Base-by-base conservation (phyloP, 2,888 invertebrate species). In the Drosophila anomalata region DNA sequence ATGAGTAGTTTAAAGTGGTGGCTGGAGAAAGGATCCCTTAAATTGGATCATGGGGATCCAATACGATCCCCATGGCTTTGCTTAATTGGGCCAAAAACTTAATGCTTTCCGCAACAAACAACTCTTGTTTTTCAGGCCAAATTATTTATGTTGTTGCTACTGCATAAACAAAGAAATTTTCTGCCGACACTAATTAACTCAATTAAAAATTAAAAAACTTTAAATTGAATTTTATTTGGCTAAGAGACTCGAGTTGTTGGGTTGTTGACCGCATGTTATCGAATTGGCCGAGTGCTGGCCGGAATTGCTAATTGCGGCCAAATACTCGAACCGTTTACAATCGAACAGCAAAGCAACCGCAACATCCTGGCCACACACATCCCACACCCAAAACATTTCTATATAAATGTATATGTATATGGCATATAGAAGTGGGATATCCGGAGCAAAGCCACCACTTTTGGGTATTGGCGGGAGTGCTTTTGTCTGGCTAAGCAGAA, bases 161-260 rank as follows among this genome's bases (percentile, higher is more conserved):
- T 77, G 79, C 85, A 82, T 85, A 82, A 85, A 85, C 77, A 81
- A 82, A 77, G 76, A 73, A 77, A 79, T 82, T 41, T 41, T 74
- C 68, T n/a, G 61, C 58, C 66, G 60, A 57, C 60, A 26, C 70
- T 81, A 85, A 82, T 82, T 82, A 85, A 82, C 72, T 77, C 81
- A 81, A 85, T 82, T 85, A 85, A 85, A 84, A 70, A 79, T 85
- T 81, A 76, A 81, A 84, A 57, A 76, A 79, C 73, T 84, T 84
- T 81, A 70, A 78, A 72, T 78, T 73, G 72, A 70, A 76, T 74
- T 81, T 41, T 77, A 63, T 53, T 67, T 56, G 60, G 63, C 11
- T 11, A 51, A 14, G 17, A 33, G 29, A 24, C 36, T 46, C 9
- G 31, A 12, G 39, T 26, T 7, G 26, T 48, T 51, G 29, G 58